Evolutionary conservation across 2,888 invertebrate species (phyloP).

Genomic region (Leucania comma): DNA sequence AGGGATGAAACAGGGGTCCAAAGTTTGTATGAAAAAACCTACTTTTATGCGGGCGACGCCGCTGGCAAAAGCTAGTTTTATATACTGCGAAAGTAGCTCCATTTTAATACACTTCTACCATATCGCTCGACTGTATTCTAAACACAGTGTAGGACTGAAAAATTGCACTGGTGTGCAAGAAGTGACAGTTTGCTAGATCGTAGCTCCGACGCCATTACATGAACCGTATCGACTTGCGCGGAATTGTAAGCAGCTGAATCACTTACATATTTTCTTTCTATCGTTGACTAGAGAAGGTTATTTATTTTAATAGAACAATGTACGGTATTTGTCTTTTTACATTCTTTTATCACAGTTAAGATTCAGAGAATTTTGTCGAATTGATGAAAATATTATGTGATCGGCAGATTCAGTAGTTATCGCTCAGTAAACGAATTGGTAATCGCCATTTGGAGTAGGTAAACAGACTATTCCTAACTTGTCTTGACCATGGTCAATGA

Average conservation of each 20-base stretch:
- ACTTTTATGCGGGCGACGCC: too few species aligned
- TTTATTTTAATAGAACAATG: slow-evolving; percentile 34
- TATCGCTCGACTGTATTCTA: slow-evolving; percentile 38
- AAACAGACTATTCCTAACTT: too few species aligned
- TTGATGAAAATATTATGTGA: too few species aligned
- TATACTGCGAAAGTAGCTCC: slow-evolving; percentile 1
- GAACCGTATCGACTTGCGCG: slow-evolving; percentile 49
- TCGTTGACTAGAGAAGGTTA: slow-evolving; percentile 21
- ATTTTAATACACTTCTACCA: slow-evolving; percentile 16
- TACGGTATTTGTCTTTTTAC: not conserved
- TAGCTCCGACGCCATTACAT: slow-evolving; percentile 53
- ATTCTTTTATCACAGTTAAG: not conserved
- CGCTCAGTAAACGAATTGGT: not conserved
- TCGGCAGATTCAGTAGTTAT: too few species aligned
- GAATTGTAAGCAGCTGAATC: slow-evolving; percentile 60
- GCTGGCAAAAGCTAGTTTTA: too few species aligned
- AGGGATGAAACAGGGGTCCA: too few species aligned
- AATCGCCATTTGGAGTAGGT: not conserved
- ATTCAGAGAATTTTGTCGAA: not conserved
- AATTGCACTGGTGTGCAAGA: slow-evolving; percentile 48
- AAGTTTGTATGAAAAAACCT: too few species aligned
- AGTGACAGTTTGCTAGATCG: slow-evolving; percentile 63
- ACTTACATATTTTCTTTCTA: slow-evolving; percentile 36
- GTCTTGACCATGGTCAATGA: not conserved
- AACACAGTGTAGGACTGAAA: slow-evolving; percentile 37